phyloP scores from a whole-genome alignment of 92 coral and sea anemone genomes.

The Epizoanthus scotinus region DNA sequence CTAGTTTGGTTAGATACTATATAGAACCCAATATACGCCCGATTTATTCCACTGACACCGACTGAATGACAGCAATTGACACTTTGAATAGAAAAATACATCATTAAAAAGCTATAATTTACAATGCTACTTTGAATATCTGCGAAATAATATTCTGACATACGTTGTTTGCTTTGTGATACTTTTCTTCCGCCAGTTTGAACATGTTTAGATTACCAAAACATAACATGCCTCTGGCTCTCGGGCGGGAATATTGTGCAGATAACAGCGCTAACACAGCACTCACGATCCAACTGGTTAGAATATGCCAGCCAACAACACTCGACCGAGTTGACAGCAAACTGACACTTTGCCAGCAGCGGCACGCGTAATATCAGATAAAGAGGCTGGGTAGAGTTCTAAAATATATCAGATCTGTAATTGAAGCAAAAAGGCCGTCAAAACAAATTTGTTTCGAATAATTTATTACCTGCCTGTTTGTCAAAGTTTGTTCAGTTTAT shows the following conservation, averaged over 20 bases:
- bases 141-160: no score
- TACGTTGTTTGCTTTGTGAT: no score
- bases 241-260: not conserved
- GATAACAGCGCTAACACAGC: not conserved
- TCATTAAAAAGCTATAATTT: no score
- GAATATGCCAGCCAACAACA: no score
- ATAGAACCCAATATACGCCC: no score
- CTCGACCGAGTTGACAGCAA: no score
- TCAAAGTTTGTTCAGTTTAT: not conserved
- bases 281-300: no score
- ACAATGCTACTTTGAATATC: no score
- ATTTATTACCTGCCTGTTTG: not conserved
- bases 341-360: not conserved
- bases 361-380: not conserved
- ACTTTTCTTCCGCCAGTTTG: not conserved
- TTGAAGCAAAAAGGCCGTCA: not conserved
- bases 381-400: not conserved
- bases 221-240: not conserved
- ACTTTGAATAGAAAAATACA: no score
- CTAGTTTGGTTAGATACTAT: no score
- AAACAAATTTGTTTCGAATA: not conserved
- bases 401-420: slow-evolving; percentile 7
- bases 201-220: not conserved
- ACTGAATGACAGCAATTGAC: no score
- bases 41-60: no score